Conservation (phyloP, 2,113 vertebrate species). For the Rhagologus leucostigma region DNA sequence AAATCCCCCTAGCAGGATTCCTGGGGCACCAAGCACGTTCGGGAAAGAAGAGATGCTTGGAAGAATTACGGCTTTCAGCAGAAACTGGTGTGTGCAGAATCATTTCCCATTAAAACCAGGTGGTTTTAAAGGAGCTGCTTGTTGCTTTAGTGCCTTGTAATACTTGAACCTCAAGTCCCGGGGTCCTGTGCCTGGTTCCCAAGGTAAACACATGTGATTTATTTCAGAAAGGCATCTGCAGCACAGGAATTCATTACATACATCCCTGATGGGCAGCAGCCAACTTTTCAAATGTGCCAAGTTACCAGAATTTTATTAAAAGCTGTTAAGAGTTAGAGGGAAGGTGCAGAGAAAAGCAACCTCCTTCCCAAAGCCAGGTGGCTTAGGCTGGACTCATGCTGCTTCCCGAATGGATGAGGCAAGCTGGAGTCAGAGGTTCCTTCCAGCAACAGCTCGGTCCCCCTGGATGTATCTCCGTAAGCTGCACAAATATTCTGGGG, state of each 20-base stretch:
- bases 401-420: conserved; percentile 46
- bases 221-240: conserved; percentile 37
- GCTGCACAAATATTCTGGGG: conserved; percentile 41
- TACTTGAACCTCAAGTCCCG: neutral
- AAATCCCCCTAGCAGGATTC: neutral
- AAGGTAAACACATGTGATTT: conserved; percentile 36
- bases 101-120: neutral
- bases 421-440: conserved; percentile 50
- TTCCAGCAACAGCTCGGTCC: conserved; percentile 43
- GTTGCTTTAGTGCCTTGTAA: neutral
- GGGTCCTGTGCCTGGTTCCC: conserved; percentile 1
- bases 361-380: conserved; percentile 58
- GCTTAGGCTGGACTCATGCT: neutral
- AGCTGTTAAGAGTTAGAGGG: neutral
- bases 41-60: neutral
- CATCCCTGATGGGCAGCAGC: conserved; percentile 9
- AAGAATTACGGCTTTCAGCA: neutral
- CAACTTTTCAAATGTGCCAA: conserved; percentile 20
- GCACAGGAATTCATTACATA: conserved; percentile 28
- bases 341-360: conserved; percentile 43
- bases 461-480: conserved; percentile 6
- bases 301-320: conserved; percentile 42
- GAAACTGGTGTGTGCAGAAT: neutral
- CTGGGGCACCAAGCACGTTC: neutral
- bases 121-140: neutral